Conservation (phyloP, 2,888 invertebrate genomes). For the Eupithecia inturbata region DNA sequence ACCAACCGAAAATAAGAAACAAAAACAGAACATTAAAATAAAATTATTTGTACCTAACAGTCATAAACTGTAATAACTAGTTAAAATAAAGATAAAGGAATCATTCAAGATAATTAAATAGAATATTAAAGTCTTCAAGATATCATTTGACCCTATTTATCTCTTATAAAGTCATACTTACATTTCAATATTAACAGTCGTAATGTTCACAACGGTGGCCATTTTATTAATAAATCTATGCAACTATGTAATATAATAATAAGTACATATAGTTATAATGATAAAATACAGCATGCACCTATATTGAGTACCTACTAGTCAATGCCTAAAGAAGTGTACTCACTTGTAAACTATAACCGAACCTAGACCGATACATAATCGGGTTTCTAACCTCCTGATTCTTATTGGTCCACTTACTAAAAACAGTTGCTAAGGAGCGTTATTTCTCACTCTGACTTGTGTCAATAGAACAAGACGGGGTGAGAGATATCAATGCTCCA, state of each 20-base stretch:
- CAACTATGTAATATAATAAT: constrained; percentile 40
- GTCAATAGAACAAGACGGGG: no score
- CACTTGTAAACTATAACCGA: background rate
- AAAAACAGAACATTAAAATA: constrained; percentile 18
- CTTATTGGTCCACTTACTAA: no score
- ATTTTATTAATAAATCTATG: constrained; percentile 60
- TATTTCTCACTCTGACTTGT: no score
- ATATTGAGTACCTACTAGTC: background rate
- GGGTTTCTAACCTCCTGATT: no score
- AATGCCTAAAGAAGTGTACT: background rate
- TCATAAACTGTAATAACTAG: constrained; percentile 32
- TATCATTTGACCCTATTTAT: constrained; percentile 77
- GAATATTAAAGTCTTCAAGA: constrained; percentile 74
- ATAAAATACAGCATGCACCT: constrained; percentile 17
- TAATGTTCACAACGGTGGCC: constrained; percentile 67
- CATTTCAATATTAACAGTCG: constrained; percentile 76
- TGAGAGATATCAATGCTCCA: no score
- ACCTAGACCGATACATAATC: background rate
- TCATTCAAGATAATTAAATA: constrained; percentile 80
- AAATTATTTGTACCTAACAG: constrained; percentile 14
- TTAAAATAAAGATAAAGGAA: constrained; percentile 61
- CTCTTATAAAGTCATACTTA: constrained; percentile 74
- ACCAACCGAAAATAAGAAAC: no score
- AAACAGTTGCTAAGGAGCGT: no score
- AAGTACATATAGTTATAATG: constrained; percentile 16